Evolutionary conservation across 2,888 invertebrate genomes (phyloP).

Genomic region (Deroplatys truncata): DNA sequence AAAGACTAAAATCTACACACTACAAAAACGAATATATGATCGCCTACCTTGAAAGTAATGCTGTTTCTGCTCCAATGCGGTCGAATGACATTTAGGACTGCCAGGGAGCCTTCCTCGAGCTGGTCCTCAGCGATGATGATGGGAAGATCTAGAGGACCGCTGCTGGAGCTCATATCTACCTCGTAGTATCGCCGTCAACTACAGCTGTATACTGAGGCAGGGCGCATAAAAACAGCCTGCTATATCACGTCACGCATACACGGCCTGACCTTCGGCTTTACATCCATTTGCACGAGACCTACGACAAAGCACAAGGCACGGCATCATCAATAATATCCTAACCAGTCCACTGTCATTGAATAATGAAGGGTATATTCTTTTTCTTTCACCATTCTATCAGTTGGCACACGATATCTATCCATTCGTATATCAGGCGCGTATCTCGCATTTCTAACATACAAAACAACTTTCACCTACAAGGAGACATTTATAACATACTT

Average conservation of each 20-base stretch:
- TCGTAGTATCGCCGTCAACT: not conserved
- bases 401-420: too few relatives aligned
- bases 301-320: not conserved
- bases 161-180: not conserved
- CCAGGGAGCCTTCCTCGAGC: slow-evolving; percentile 61
- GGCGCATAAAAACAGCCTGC: not conserved
- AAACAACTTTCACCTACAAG: too few relatives aligned
- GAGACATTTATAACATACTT: too few relatives aligned
- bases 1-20: too few relatives aligned
- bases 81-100: slow-evolving; percentile 63
- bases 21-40: too few relatives aligned
- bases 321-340: too few relatives aligned
- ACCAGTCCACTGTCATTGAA: too few relatives aligned
- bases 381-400: too few relatives aligned
- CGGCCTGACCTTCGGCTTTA: not conserved
- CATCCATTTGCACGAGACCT: not conserved
- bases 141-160: slow-evolving; percentile 46
- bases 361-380: too few relatives aligned
- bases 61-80: slow-evolving; percentile 63
- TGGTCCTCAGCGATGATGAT: slow-evolving; percentile 63
- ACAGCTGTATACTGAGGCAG: not conserved
- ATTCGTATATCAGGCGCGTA: too few relatives aligned
- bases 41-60: slow-evolving; percentile 67
- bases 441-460: too few relatives aligned
- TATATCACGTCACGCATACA: not conserved